A percentile compares a stretch with the other conserved stretches of the same genome.
Conservation (phyloP, 2,797 vertebrate genomes). For the Sphenopsis melanotis region DNA sequence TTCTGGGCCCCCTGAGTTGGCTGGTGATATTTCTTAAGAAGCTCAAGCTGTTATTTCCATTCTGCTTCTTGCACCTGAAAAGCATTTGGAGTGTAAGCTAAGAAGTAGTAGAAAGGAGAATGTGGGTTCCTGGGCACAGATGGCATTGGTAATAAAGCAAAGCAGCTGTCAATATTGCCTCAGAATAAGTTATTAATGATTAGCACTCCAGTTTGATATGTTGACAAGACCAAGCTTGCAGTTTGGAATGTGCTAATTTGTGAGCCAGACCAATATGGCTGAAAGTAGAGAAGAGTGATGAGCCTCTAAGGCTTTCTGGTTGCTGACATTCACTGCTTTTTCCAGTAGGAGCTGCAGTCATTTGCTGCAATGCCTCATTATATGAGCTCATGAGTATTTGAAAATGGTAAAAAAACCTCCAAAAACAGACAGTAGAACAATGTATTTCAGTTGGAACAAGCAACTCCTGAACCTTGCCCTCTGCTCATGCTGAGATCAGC, state of each 20-base stretch:
- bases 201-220: constrained; percentile 58
- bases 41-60: constrained; percentile 55
- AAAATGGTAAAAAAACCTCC: not conserved
- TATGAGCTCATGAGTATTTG: not conserved
- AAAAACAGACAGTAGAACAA: not conserved
- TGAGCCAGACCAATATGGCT: not conserved
- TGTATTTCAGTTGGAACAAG: not conserved
- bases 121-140: constrained; percentile 10
- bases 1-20: not conserved
- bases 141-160: constrained; percentile 67
- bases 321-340: not conserved
- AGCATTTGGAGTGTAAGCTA: not conserved
- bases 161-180: constrained; percentile 75
- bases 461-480: not conserved
- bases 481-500: not conserved
- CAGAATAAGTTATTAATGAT: constrained; percentile 57
- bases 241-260: not conserved
- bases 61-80: constrained; percentile 43
- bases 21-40: constrained; percentile 1
- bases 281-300: not conserved
- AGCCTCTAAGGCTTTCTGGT: not conserved
- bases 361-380: not conserved
- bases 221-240: constrained; percentile 50
- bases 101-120: not conserved
- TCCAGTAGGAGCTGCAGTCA: not conserved